These are phyloP conservation scores for Callipepla squamata DNA, from an alignment of 2,113 vertebrate species.

Conservation along the genomic window DNA sequence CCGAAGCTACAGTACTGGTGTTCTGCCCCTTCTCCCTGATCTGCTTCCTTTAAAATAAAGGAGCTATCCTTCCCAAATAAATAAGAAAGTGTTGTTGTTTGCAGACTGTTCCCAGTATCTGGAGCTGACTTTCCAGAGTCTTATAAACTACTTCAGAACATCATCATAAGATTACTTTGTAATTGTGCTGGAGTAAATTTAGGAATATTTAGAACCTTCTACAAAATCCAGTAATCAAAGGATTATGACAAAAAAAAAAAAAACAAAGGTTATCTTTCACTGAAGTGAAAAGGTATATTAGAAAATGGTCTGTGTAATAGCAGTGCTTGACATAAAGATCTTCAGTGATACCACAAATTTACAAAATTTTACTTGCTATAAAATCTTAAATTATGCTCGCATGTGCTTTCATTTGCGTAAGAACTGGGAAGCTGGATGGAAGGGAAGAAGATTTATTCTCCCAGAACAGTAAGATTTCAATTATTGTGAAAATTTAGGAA, in stretches of 20 bases:
- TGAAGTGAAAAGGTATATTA: neutral
- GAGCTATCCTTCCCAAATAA: neutral
- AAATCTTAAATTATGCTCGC: neutral
- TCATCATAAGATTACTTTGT: neutral
- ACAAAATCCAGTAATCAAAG: neutral
- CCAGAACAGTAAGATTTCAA: constrained; percentile 69
- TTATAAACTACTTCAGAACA: neutral
- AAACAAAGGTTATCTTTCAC: neutral
- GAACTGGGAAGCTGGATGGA: neutral
- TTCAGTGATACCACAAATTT: constrained; percentile 53
- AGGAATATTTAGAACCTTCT: neutral
- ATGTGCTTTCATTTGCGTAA: neutral
- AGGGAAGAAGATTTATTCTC: constrained; percentile 24
- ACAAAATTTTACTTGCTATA: constrained; percentile 51
- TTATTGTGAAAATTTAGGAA: constrained; percentile 72
- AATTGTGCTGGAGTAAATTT: neutral
- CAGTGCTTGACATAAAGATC: neutral
- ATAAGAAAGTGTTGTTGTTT: neutral
- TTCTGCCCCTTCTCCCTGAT: neutral
- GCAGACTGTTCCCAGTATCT: neutral
- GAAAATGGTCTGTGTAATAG: neutral
- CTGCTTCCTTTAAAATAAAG: constrained; percentile 39
- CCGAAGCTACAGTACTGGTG: neutral
- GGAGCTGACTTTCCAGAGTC: neutral
- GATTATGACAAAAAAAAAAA: neutral